Evolutionary conservation across 2,888 invertebrate species (phyloP).

Genomic region (Andrena marginata): DNA sequence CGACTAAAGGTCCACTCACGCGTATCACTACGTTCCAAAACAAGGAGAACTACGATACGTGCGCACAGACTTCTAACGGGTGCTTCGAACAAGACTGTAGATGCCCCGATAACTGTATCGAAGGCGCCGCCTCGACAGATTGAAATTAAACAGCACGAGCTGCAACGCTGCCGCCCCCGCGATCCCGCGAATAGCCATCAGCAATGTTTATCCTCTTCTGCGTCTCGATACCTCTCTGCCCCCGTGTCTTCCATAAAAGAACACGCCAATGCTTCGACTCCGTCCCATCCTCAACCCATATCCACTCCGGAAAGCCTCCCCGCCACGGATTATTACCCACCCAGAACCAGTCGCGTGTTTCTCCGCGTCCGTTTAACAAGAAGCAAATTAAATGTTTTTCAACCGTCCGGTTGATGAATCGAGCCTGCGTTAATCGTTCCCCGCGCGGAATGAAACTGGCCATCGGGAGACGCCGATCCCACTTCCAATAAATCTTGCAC

Average conservation of each 20-base stretch:
- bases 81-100: slow-evolving; percentile 8
- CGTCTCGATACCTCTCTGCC: not conserved
- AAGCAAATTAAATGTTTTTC: slow-evolving; percentile 25
- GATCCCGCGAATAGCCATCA: not conserved
- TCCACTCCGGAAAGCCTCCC: not conserved
- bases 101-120: slow-evolving; percentile 21
- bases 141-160: not conserved
- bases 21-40: not conserved
- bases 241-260: not conserved
- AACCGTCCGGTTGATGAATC: slow-evolving; percentile 21
- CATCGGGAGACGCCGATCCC: not conserved
- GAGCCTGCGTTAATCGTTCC: slow-evolving; percentile 10
- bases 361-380: slow-evolving; percentile 3
- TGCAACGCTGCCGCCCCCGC: no score
- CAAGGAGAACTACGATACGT: not conserved
- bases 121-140: slow-evolving; percentile 40
- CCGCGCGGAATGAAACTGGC: not conserved
- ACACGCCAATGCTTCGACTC: not conserved
- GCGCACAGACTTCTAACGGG: no score
- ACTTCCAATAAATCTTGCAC: not conserved
- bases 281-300: not conserved
- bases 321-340: not conserved
- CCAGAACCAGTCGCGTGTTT: slow-evolving; percentile 21
- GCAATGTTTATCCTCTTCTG: slow-evolving; percentile 7
- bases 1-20: not conserved